Evolutionary conservation across 1,140 invertebrate genomes (phyloP).

Genomic region (Hermetia illucens): DNA sequence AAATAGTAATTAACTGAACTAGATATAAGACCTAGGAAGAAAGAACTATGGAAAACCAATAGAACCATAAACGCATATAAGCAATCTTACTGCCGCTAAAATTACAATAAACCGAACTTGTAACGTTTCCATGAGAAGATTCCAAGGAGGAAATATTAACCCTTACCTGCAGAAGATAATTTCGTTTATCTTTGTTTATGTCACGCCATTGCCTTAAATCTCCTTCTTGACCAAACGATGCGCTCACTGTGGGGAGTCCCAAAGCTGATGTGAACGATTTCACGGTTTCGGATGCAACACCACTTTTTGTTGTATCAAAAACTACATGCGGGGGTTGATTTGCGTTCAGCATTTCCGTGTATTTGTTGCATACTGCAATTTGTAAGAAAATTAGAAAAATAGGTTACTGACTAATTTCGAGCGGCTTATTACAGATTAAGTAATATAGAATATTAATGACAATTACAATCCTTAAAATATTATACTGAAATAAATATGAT

Average conservation of each 20-base stretch:
- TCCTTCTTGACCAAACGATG: constrained; percentile 67
- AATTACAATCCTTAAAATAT: no score
- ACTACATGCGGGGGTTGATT: constrained; percentile 58
- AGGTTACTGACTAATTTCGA: no score
- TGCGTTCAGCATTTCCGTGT: constrained; percentile 43
- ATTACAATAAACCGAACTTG: no score
- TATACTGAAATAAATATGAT: no score
- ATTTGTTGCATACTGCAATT: constrained; percentile 49
- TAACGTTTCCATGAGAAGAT: no score
- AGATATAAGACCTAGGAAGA: background rate
- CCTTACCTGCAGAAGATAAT: constrained; percentile 45
- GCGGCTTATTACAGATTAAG: no score
- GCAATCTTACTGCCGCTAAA: no score
- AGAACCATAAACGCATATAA: no score
- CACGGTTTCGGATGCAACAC: constrained; percentile 62
- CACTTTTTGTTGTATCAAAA: constrained; percentile 62
- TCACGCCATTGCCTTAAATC: constrained; percentile 68
- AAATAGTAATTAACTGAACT: background rate
- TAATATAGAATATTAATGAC: no score
- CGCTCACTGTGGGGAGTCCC: constrained; percentile 65
- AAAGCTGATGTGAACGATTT: constrained; percentile 66
- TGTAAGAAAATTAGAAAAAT: constrained; percentile 1
- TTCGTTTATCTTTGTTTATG: constrained; percentile 47
- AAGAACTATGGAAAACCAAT: no score
- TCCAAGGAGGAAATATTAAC: background rate